Conservation (phyloP, 2,113 vertebrate species). For the Camelus dromedarius region DNA sequence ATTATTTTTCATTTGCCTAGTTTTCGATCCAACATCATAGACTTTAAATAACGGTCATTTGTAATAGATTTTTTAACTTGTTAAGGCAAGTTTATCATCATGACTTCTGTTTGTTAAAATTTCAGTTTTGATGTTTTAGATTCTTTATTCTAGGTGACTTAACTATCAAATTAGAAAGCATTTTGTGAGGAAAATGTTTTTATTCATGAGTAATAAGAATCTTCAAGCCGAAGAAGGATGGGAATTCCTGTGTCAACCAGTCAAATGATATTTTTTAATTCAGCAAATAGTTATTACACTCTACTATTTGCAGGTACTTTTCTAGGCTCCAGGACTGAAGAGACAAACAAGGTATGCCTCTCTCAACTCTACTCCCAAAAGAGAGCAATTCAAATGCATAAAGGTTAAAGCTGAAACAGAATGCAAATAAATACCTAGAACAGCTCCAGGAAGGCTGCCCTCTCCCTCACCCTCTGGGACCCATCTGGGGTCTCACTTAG, state of each 20-base stretch:
- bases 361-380: background rate
- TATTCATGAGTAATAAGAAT: conserved; percentile 21
- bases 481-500: background rate
- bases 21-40: background rate
- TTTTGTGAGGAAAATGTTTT: background rate
- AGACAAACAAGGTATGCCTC: background rate
- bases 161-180: conserved; percentile 29
- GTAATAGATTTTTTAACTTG: background rate
- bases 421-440: conserved; percentile 24
- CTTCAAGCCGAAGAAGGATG: background rate
- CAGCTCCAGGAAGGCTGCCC: background rate
- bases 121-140: conserved; percentile 12
- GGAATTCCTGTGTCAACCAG: conserved; percentile 20
- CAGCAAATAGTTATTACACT: background rate
- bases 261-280: conserved; percentile 23
- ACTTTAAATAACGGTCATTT: background rate
- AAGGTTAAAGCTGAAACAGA: background rate
- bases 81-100: background rate
- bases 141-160: background rate
- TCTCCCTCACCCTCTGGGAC: no score
- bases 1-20: background rate
- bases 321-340: background rate
- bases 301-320: background rate
- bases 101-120: conserved; percentile 24
- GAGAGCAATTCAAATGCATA: conserved; percentile 5